Percentiles rank a stretch among this genome's conserved stretches.
These are phyloP conservation scores for Gorsachius goisagi DNA, from an alignment of 2,113 vertebrate species.

Conservation along the genomic window DNA sequence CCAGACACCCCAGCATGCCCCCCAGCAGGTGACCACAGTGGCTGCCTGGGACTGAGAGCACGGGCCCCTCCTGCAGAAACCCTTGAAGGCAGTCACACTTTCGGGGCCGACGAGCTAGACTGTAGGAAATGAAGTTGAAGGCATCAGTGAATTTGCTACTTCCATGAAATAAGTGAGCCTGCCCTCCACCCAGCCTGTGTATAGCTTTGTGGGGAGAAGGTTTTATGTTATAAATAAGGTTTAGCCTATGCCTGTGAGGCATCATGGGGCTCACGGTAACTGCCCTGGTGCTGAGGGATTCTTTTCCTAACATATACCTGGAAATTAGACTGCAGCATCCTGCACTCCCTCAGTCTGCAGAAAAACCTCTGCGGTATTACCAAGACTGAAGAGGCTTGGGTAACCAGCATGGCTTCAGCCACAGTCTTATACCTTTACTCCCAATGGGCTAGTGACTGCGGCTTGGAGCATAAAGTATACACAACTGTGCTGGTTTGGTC, in stretches of 20 bases:
- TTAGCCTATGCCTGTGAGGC: neutral
- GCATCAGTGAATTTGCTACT: neutral
- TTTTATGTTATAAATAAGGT: neutral
- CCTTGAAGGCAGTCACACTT: neutral
- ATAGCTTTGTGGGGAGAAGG: neutral
- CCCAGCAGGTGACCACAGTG: neutral
- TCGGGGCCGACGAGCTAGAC: accelerated
- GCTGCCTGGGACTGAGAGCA: neutral
- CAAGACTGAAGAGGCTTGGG: neutral
- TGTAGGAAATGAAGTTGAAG: accelerated
- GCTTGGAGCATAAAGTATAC: neutral
- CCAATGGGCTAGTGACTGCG: neutral
- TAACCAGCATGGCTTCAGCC: accelerated
- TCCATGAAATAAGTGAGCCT: neutral
- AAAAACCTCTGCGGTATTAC: neutral
- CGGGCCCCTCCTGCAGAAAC: neutral
- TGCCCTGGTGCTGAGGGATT: neutral
- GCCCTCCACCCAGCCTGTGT: neutral
- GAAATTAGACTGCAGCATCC: neutral
- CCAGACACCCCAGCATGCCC: neutral
- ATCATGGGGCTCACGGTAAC: accelerated
- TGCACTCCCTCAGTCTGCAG: neutral
- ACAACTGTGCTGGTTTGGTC: neutral
- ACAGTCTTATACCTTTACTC: neutral
- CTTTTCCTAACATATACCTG: neutral